Percentiles rank a stretch among this genome's conserved stretches.
Evolutionary conservation across 2,888 invertebrate species (phyloP).

Genomic region (Aphidius colemani): DNA sequence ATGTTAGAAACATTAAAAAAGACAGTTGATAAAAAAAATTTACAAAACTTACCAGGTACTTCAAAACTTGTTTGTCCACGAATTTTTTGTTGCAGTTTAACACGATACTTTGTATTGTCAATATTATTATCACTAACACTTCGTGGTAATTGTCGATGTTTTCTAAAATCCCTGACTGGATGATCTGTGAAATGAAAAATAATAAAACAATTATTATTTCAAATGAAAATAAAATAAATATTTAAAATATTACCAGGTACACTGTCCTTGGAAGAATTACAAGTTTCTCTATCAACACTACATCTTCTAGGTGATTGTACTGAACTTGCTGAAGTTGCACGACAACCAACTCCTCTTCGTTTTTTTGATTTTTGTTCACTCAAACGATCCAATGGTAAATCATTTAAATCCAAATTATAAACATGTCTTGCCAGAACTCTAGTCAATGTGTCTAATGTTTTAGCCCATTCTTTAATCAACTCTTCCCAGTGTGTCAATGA

Average conservation of each 20-base stretch:
- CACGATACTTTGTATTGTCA: slow-evolving; percentile 51
- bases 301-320: slow-evolving; percentile 56
- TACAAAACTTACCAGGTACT: slow-evolving; percentile 50
- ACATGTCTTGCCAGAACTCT: slow-evolving; percentile 93
- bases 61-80: slow-evolving; percentile 48
- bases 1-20: background rate
- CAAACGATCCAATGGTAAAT: slow-evolving; percentile 79
- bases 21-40: background rate
- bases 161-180: slow-evolving; percentile 51
- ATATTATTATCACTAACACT: slow-evolving; percentile 60
- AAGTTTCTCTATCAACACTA: slow-evolving; percentile 53
- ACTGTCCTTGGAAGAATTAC: slow-evolving; percentile 49
- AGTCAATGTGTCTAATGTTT: slow-evolving; percentile 96
- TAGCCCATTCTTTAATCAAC: slow-evolving; percentile 95
- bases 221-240: slow-evolving; percentile 8
- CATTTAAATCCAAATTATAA: slow-evolving; percentile 89
- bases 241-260: slow-evolving; percentile 46
- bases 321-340: slow-evolving; percentile 55
- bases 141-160: slow-evolving; percentile 54
- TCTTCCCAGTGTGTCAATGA: slow-evolving; percentile 93
- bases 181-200: slow-evolving; percentile 43
- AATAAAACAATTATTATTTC: slow-evolving; percentile 6
- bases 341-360: slow-evolving; percentile 61
- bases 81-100: slow-evolving; percentile 46
- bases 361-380: slow-evolving; percentile 80